Evolutionary conservation across 2,888 invertebrate genomes (phyloP), one percentile per base, ranked within the genome.

Genomic region (Pammene aurita): DNA sequence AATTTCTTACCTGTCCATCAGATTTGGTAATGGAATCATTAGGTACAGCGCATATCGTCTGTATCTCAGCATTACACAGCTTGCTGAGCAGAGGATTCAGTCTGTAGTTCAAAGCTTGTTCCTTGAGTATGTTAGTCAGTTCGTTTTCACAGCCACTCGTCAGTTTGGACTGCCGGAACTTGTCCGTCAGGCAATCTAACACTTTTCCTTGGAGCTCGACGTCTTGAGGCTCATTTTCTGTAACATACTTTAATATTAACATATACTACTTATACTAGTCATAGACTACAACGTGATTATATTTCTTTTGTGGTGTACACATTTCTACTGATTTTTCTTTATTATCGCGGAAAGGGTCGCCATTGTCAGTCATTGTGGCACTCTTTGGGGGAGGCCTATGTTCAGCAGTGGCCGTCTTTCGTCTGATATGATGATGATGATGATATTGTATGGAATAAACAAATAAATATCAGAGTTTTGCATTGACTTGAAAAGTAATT

Each of bases 71-170:
- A 78, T 94, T 94, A 84, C 99, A 99, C 66, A 97, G 94, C 65
- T 95, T 95, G 71, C 96, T 95, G 42, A 99, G 93, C 54, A 97
- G 89, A 1, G 98, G 98, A 92, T 99, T 98, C 69, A 98, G 93
- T 77, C 97, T 95, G 81, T 98, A 96, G 87, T 99, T 98, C 42
- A 98, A 88, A 13, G 98, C 98, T 78, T 97, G 96, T 77, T 98
- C 97, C 80, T 96, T 95, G 65, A 98, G 93, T 58, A 98, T 95
- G 75, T 94, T 94, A 0, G 96, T 95, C 87, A 98, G 94, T 89
- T 98, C 96, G 78, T 95, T 94, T 79, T 97, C 96, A 85, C 98
- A 98, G 18, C 94, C 90, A n/a, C 90, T 86, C 13, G 95, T 94
- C 57, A 98, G 87, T 83, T 95, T 95, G 0, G 95, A 94, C 80